Conservation (phyloP, 2,888 invertebrate species). For the Rhingia rostrata region DNA sequence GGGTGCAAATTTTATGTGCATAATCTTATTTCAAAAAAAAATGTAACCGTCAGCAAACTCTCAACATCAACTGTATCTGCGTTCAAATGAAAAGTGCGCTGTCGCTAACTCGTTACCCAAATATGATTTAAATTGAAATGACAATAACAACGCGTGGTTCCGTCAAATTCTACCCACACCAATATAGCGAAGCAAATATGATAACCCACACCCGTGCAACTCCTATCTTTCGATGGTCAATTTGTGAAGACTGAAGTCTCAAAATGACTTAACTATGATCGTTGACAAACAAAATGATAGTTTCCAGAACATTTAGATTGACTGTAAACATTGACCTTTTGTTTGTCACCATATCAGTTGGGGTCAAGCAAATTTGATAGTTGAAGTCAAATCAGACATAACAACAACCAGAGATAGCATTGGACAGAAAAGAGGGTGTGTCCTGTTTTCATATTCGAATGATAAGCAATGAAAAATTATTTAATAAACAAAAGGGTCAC, state of each 20-base stretch:
- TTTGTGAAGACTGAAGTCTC: conserved; percentile 38
- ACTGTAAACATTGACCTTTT: too few relatives aligned
- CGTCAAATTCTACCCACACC: conserved; percentile 39
- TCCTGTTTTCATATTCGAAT: background rate
- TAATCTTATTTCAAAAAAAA: too few relatives aligned
- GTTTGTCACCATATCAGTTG: conserved; percentile 1
- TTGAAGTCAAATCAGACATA: conserved; percentile 16
- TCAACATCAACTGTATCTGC: background rate
- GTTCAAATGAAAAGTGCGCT: background rate
- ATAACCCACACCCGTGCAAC: conserved; percentile 14
- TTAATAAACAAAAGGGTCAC: background rate
- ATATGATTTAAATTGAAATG: conserved; percentile 42
- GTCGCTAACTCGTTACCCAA: conserved; percentile 45
- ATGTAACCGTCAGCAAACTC: background rate
- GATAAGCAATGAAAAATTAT: background rate
- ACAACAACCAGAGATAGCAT: background rate
- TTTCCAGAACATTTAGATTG: background rate
- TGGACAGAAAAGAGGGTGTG: conserved; percentile 28
- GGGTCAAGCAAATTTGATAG: background rate
- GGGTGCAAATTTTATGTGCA: too few relatives aligned
- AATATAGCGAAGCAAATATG: conserved; percentile 24
- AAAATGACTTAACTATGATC: conserved; percentile 24
- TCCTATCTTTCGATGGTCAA: conserved; percentile 28
- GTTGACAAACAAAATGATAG: conserved; percentile 27
- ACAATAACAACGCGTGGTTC: conserved; percentile 54